These are phyloP conservation scores for Rhorus exstirpatorius DNA, from an alignment of 2,888 invertebrate genomes.

Conservation along the genomic window DNA sequence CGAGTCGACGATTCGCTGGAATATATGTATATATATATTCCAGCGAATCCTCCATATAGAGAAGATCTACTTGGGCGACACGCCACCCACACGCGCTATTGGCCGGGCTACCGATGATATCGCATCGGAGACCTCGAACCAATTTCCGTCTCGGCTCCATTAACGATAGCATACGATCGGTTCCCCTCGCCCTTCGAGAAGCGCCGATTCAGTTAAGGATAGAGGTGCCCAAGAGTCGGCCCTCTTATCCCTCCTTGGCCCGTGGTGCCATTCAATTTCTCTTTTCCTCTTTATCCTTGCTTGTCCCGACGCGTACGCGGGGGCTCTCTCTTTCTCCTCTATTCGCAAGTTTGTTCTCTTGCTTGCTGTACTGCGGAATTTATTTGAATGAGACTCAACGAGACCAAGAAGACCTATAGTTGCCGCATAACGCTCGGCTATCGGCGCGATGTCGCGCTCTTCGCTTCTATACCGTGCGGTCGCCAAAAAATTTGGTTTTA, in stretches of 20 bases:
- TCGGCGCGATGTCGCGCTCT: slow-evolving; percentile 46
- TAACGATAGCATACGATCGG: slow-evolving; percentile 55
- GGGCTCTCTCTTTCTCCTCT: slow-evolving; percentile 20
- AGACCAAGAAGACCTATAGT: neutral
- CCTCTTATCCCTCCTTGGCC: slow-evolving; percentile 34
- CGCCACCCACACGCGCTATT: slow-evolving; percentile 29
- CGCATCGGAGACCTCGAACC: slow-evolving; percentile 66
- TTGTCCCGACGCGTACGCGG: slow-evolving; percentile 8
- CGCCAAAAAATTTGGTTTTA: slow-evolving; percentile 76
- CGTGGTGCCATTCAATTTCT: slow-evolving; percentile 53
- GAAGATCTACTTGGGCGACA: slow-evolving; percentile 1
- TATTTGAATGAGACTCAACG: slow-evolving; percentile 73
- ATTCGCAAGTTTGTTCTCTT: slow-evolving; percentile 60
- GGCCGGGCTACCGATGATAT: slow-evolving; percentile 49
- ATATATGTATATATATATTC: slow-evolving; percentile 5
- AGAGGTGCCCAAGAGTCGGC: slow-evolving; percentile 19
- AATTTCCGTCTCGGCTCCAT: slow-evolving; percentile 74
- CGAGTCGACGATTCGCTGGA: slow-evolving; percentile 13
- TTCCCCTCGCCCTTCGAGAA: slow-evolving; percentile 42
- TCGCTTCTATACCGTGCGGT: slow-evolving; percentile 61
- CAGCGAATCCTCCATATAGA: no score
- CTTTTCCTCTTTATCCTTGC: slow-evolving; percentile 47
- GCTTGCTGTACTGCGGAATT: slow-evolving; percentile 69
- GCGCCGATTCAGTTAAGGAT: slow-evolving; percentile 44
- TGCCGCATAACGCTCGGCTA: slow-evolving; percentile 17